Percentiles rank a stretch among this genome's conserved stretches.
Conservation (phyloP, 2,888 invertebrate species). For the Agrypnus murinus region DNA sequence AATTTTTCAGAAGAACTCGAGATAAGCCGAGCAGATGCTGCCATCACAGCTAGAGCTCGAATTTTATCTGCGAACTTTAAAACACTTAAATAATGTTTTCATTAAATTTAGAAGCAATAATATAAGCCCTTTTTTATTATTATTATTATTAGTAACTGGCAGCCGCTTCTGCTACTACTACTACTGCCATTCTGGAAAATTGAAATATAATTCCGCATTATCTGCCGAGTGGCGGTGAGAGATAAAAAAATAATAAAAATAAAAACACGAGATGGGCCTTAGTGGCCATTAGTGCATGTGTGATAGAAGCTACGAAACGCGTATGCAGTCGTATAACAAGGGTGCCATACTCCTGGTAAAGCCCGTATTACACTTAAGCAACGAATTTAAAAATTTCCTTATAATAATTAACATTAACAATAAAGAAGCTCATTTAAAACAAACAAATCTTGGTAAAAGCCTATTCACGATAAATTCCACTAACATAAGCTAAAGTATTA, state of each 20-base stretch:
- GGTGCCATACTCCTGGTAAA: slow-evolving; percentile 58
- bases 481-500: too few relatives aligned
- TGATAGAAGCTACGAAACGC: slow-evolving; percentile 63
- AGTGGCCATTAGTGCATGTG: slow-evolving; percentile 65
- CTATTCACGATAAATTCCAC: too few relatives aligned
- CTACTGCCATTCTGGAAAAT: slow-evolving; percentile 57
- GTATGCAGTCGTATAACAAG: slow-evolving; percentile 64
- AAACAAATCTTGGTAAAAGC: too few relatives aligned
- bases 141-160: slow-evolving; percentile 15
- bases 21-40: slow-evolving; percentile 50
- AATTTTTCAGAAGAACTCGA: slow-evolving; percentile 52
- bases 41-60: slow-evolving; percentile 35
- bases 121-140: background rate
- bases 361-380: slow-evolving; percentile 59
- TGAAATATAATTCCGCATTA: slow-evolving; percentile 68
- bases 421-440: too few relatives aligned
- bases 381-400: slow-evolving; percentile 18
- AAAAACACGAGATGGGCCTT: slow-evolving; percentile 66
- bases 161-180: slow-evolving; percentile 7
- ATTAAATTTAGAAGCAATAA: slow-evolving; percentile 41
- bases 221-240: slow-evolving; percentile 63
- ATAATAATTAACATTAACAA: too few relatives aligned
- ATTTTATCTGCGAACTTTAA: slow-evolving; percentile 48
- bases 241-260: slow-evolving; percentile 68
- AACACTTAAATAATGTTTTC: slow-evolving; percentile 48